phyloP scores from a whole-genome alignment of 64 coral and sea anemone species.

The Stylophora pistillata region DNA sequence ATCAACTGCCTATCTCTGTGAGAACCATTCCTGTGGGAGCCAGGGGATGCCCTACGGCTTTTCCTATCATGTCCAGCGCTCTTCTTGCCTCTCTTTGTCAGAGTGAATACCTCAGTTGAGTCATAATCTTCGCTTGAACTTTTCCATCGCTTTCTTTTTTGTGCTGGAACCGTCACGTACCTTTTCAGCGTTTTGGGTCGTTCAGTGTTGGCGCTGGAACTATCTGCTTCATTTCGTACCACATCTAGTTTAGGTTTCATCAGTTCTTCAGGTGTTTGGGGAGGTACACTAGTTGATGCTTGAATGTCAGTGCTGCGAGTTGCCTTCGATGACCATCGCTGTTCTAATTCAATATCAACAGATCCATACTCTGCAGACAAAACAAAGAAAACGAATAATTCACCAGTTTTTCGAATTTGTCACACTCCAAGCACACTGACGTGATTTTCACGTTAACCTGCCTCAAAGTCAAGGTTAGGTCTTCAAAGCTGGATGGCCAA shows the following conservation, averaged over 20 bases:
- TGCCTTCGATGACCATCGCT: background rate
- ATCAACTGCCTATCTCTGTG: background rate
- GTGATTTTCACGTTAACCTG: too few relatives aligned
- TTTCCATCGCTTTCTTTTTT: background rate
- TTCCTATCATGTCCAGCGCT: background rate
- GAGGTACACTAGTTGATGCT: too few relatives aligned
- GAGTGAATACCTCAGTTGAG: background rate
- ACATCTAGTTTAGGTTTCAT: background rate
- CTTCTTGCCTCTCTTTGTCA: background rate
- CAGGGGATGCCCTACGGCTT: background rate
- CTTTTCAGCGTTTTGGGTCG: background rate
- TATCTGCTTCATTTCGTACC: background rate
- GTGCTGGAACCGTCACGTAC: background rate
- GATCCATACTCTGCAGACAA: background rate
- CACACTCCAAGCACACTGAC: too few relatives aligned
- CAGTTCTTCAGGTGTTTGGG: background rate
- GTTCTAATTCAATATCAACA: conserved; percentile 19
- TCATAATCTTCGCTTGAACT: background rate
- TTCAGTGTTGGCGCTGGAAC: background rate
- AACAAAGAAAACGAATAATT: background rate
- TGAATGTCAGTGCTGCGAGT: background rate
- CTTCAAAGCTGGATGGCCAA: too few relatives aligned
- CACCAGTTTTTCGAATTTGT: background rate
- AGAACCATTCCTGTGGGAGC: background rate
- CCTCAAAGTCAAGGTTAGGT: too few relatives aligned